Evolutionary conservation across 2,113 vertebrate species (phyloP).

Genomic region (Psilopsiagon aurifrons): DNA sequence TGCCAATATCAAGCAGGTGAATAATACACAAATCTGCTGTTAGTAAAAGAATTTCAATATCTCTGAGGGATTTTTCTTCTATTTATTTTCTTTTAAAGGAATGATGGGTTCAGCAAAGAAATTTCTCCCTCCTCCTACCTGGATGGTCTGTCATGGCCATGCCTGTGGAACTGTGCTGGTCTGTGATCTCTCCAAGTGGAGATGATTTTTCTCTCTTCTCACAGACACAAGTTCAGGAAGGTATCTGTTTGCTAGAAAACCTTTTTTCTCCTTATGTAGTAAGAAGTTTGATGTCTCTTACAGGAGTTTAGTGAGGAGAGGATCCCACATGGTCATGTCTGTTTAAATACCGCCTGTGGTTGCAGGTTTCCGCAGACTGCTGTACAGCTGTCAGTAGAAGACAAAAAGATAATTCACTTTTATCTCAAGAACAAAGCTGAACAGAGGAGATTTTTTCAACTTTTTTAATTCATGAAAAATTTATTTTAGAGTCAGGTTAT

Average conservation of each 20-base stretch:
- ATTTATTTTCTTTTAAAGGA: background rate
- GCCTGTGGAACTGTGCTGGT: background rate
- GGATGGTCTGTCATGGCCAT: rapidly evolving
- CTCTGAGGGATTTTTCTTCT: background rate
- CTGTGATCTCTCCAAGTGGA: background rate
- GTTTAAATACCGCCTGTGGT: constrained; percentile 67
- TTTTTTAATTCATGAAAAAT: constrained; percentile 81
- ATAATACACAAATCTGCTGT: background rate
- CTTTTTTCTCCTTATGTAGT: background rate
- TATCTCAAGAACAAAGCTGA: constrained; percentile 78
- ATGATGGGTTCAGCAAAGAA: background rate
- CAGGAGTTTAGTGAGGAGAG: constrained; percentile 37
- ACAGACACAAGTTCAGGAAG: background rate
- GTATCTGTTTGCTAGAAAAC: background rate
- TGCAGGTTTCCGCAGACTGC: constrained; percentile 56
- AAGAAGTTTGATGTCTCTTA: constrained; percentile 46
- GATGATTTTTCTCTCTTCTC: background rate
- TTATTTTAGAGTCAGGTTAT: constrained; percentile 75
- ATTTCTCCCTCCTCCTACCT: background rate
- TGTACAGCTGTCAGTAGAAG: constrained; percentile 68
- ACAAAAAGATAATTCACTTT: constrained; percentile 77
- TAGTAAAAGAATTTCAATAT: background rate
- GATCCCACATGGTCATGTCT: constrained; percentile 29
- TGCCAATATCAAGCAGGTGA: background rate
- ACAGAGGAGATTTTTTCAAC: constrained; percentile 67